Conservation (phyloP, 92 coral and sea anemone species). For the Ricordea florida region DNA sequence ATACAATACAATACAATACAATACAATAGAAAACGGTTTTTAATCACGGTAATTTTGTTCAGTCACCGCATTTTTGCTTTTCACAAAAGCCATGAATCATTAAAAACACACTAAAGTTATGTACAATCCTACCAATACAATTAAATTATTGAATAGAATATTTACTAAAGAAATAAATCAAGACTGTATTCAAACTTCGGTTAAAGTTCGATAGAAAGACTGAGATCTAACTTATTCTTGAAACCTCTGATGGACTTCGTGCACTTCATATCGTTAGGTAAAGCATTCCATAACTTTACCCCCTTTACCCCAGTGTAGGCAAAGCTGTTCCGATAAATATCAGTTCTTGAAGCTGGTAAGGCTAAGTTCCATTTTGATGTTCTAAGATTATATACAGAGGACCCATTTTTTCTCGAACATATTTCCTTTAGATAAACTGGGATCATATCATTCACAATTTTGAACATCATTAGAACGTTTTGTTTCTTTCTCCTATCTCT, state of each 20-base stretch:
- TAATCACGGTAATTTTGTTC: too few relatives aligned
- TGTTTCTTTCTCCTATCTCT: background rate
- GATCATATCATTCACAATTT: slow-evolving; percentile 1
- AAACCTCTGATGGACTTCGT: background rate
- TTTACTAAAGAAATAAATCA: too few relatives aligned
- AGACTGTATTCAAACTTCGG: too few relatives aligned
- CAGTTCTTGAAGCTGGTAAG: background rate
- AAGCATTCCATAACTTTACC: background rate
- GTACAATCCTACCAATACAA: too few relatives aligned
- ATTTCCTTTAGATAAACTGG: background rate
- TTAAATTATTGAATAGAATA: too few relatives aligned
- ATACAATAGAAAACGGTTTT: too few relatives aligned
- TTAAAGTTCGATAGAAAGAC: background rate
- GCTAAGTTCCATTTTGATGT: background rate
- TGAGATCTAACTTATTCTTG: background rate
- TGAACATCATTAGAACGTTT: background rate
- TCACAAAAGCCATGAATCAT: too few relatives aligned
- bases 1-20: too few relatives aligned
- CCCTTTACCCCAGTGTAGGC: background rate
- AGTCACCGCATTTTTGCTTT: too few relatives aligned
- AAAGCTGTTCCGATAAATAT: background rate
- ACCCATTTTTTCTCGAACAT: background rate
- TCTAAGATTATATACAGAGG: background rate
- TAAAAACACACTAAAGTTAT: too few relatives aligned
- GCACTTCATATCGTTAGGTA: background rate